Evolutionary conservation across 2,888 invertebrate genomes (phyloP), one percentile per base, ranked within the genome.

Genomic region (Coelinius sp.): DNA sequence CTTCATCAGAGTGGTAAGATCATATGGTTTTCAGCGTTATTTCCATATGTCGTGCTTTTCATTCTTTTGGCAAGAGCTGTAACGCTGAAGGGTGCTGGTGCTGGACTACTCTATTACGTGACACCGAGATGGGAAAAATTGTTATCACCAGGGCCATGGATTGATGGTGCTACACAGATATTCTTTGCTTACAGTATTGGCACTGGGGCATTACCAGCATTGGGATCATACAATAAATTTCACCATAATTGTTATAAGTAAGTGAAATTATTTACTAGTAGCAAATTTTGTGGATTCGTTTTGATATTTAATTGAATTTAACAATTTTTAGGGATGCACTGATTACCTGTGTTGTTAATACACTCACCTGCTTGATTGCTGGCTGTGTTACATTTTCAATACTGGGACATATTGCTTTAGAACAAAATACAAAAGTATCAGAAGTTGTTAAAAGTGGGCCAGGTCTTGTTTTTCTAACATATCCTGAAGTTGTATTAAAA

Each of bases 131-230:
- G 91, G 90, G 88, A 89, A 71, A 88, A 89, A 78, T 85, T 91
- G 14, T 81, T 89, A 46, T 88, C 85, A 8, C 89, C 91, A 0
- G 90, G 88, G 35, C 91, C 91, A 10, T 94, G 94, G 94, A 92
- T 93, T 80, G 94, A 94, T 80, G 94, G 94, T 0, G 93, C 93
- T 0, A 93, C 93, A 2, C 94, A 94, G 85, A 93, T 94, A 77
- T 94, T 94, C 88, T 94, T 94, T 86, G 94, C 94, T 0, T 91
- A 94, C 80, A 94, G 94, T 71, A 93, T 94, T 63, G 94, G 94
- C 17, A 94, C 93, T 75, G 94, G 94, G 12, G 94, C 94, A 0
- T 87, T 94, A 56, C 90, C 94, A 1, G 93, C 94, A 3, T 89
- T 93, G 49, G 93, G 94, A 56, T 93, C 93, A 63, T 94, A 94